Evolutionary conservation across 35 echinoderm and acorn worm species (phyloP).

Genomic region (Eucidaris tribuloides): DNA sequence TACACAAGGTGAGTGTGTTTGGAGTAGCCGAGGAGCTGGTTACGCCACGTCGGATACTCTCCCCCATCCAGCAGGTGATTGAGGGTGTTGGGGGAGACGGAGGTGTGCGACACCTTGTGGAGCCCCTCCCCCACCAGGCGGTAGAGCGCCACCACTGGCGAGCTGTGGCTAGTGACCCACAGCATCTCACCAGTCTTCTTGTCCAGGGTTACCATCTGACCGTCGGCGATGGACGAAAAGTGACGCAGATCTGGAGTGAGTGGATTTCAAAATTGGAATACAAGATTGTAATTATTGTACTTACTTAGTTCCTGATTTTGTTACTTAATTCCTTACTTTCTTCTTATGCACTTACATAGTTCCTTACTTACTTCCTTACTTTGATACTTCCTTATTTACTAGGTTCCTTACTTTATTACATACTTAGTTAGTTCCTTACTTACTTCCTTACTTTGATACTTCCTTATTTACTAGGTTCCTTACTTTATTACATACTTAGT

Average conservation of each 20-base stretch:
- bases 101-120: constrained; percentile 64
- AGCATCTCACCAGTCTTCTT: constrained; percentile 68
- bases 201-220: constrained; percentile 82
- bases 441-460: too few relatives aligned
- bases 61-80: constrained; percentile 68
- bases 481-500: too few relatives aligned
- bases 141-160: constrained; percentile 89
- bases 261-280: neutral
- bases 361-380: too few relatives aligned
- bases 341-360: too few relatives aligned
- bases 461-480: too few relatives aligned
- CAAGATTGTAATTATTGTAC: neutral
- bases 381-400: too few relatives aligned
- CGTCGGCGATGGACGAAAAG: constrained; percentile 86
- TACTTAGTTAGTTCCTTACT: too few relatives aligned
- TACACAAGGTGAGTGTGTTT: constrained; percentile 67
- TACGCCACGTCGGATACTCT: constrained; percentile 81
- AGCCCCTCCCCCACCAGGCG: constrained; percentile 69
- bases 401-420: too few relatives aligned
- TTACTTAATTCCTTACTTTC: too few relatives aligned
- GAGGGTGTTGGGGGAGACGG: constrained; percentile 69
- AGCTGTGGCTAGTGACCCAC: constrained; percentile 83
- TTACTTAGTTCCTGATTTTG: neutral
- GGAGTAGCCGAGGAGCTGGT: constrained; percentile 69
- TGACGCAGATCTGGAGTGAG: constrained; percentile 59